Conservation (phyloP, 2,888 invertebrate species). For the Chromoteleia sp. region DNA sequence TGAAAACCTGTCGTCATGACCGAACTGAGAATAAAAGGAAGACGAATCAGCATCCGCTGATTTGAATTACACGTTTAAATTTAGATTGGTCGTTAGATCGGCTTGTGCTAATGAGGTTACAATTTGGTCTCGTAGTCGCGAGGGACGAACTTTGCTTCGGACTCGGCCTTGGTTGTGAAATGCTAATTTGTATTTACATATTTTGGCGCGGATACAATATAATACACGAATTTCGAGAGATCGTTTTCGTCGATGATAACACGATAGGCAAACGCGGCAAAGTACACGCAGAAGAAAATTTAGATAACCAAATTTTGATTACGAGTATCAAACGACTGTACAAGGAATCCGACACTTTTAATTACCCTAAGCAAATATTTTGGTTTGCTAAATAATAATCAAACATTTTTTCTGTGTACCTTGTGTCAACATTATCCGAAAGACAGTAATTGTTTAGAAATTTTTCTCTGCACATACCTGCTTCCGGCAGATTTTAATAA, state of each 20-base stretch:
- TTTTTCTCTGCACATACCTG: no score
- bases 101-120: constrained; percentile 64
- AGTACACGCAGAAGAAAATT: no score
- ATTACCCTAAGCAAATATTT: no score
- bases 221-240: constrained; percentile 15
- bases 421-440: no score
- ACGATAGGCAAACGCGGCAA: constrained; percentile 9
- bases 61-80: constrained; percentile 66
- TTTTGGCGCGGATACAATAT: constrained; percentile 47
- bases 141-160: constrained; percentile 27
- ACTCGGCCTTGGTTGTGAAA: constrained; percentile 57
- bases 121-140: constrained; percentile 51
- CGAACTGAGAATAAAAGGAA: constrained; percentile 41
- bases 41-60: constrained; percentile 43
- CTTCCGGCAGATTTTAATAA: no score
- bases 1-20: constrained; percentile 32
- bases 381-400: no score
- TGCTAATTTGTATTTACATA: constrained; percentile 60
- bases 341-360: no score
- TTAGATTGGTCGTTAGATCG: constrained; percentile 65
- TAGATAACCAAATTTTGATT: no score
- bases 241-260: constrained; percentile 22
- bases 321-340: no score
- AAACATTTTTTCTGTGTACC: no score
- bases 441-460: no score